Percentiles rank a stretch among this genome's conserved stretches.
These are phyloP conservation scores for Atrichornis clamosus DNA, from an alignment of 2,113 vertebrate species.

Conservation along the genomic window DNA sequence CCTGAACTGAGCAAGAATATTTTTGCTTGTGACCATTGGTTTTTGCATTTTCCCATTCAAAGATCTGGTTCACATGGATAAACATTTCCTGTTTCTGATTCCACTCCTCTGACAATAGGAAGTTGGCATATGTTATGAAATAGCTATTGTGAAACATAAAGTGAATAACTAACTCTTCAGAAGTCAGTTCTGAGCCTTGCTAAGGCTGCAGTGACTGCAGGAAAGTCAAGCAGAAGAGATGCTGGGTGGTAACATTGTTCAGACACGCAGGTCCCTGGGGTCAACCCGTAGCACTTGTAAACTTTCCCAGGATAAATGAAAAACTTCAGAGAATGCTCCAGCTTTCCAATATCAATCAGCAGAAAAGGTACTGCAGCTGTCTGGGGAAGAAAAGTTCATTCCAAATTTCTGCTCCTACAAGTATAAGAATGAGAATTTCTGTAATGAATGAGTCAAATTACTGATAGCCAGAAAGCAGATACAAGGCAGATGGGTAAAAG, in stretches of 20 bases:
- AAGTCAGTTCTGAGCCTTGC: neutral
- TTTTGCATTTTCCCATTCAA: neutral
- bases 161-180: neutral
- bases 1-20: neutral
- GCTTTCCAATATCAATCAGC: neutral
- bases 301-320: neutral
- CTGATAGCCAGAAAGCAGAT: neutral
- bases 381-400: neutral
- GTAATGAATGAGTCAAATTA: neutral
- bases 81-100: neutral
- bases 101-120: neutral
- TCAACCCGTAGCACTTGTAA: neutral
- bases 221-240: neutral
- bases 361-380: neutral
- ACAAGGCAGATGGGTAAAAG: neutral
- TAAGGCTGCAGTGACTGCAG: neutral
- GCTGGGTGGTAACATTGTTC: neutral
- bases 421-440: neutral
- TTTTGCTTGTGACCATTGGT: neutral
- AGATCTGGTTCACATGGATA: fast-evolving
- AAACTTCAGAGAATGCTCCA: neutral
- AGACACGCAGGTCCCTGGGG: neutral
- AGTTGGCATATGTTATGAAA: neutral
- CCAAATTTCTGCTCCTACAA: neutral
- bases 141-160: neutral